Evolutionary conservation across 2,888 invertebrate species (phyloP), one percentile per base, ranked within the genome.

Genomic region (Pyrocoelia pectoralis): DNA sequence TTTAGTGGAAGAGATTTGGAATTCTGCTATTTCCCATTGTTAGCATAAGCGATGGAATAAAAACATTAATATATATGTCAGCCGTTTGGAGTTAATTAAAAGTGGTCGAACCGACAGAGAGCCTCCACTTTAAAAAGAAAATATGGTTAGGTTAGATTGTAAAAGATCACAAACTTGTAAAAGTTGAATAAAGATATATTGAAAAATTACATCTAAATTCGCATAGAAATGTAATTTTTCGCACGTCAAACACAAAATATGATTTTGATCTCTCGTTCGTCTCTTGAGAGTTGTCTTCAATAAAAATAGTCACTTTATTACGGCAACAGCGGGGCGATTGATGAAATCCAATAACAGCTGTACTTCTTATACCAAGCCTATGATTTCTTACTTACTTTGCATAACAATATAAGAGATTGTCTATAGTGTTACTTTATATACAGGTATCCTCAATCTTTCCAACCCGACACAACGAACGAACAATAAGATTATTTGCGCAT

Each of bases 291-390:
- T 73, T 75, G 75, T 75, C 76, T 75, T 75, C 77, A 77, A 78
- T 77, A 78, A 78, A 79, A 78, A 77, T 77, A 77, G 77, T 74
- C 73, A 77, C 74, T 78, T 77, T 79, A 79, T 79, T 77, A 77
- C 76, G 70, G 75, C 73, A 76, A 77, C 76, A 74, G 73, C 74
- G 73, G 68, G 68, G 69, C 74, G 74, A 77, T 75, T 77, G 77
- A 76, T 77, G 76, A 76, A 78, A 78, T 78, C 79, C 79, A 78
- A 78, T 79, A 79, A 79, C 77, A 74, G 74, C 72, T 76, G 76
- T 77, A 78, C 75, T 77, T 76, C 77, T 76, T 75, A 76, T 56
- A 56, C 73, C 72, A 69, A 71, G 68, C 73, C 75, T 75, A 76
- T 77, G 77, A 78, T 78, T 77, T 77, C 78, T 76, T 67, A 73